Percentiles rank a stretch among this genome's conserved stretches.
phyloP scores from a whole-genome alignment of 2,113 vertebrate genomes.

The Corvus cornix region DNA sequence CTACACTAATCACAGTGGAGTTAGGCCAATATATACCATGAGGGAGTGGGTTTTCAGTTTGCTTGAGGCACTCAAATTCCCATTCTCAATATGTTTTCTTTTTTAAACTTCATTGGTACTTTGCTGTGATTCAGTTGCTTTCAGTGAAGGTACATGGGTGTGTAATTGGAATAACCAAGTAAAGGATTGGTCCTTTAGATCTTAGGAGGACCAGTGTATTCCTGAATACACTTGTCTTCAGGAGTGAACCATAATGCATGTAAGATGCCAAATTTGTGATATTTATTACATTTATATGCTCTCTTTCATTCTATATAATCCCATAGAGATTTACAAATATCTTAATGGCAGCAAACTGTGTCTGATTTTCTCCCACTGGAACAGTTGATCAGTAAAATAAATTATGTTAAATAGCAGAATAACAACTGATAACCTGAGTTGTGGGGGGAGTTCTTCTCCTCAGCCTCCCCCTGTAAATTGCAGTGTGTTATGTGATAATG shows the following conservation, averaged over 20 bases:
- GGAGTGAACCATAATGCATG: not conserved
- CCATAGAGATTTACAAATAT: not conserved
- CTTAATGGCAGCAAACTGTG: not conserved
- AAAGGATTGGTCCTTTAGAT: not conserved
- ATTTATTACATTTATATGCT: not conserved
- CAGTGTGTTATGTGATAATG: conserved; percentile 29
- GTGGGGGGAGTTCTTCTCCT: not conserved
- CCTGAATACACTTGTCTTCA: not conserved
- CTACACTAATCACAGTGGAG: not conserved
- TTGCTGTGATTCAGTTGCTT: not conserved
- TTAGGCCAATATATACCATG: not conserved
- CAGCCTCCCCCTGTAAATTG: not conserved
- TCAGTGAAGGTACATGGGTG: not conserved
- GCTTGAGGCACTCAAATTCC: not conserved
- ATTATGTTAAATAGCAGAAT: not conserved
- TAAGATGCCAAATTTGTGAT: not conserved
- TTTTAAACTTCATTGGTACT: not conserved
- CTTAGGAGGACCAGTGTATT: not conserved
- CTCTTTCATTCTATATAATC: not conserved
- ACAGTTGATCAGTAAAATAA: not conserved
- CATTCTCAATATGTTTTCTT: not conserved
- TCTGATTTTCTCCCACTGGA: not conserved
- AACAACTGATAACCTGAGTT: not conserved
- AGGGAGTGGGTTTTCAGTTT: not conserved
- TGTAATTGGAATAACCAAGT: not conserved